Evolutionary conservation across 2,113 vertebrate species (phyloP), one percentile per base, ranked within the genome.

Genomic region (Trichomycterus rosablanca): DNA sequence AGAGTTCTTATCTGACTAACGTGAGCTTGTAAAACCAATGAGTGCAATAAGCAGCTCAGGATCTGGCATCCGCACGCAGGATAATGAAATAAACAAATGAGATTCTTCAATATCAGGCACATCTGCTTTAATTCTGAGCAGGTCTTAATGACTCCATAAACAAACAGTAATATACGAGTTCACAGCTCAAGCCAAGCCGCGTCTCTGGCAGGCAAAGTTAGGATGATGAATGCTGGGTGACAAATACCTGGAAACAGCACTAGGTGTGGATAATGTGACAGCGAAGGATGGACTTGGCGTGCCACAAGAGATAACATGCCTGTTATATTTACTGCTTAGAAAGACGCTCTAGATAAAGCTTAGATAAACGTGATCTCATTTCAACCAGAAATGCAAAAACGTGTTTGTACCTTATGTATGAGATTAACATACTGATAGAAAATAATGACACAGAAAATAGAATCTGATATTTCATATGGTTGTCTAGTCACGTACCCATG

Each of bases 1-100:
- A n/a, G n/a, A 15, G 39, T 42, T 3, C 39, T 42, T 42, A 42
- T 16, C 14, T 11, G 15, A 65, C 55, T 55, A 45, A 58, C 30
- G 26, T 43, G 19, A 18, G 49, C 16, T 26, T 32, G 23, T 20
- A 43, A 68, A 59, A 55, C 22, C 35, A 68, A 55, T 16, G 15
- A 50, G 14, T 28, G 46, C 43, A 50, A 19, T 46, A 48, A 53
- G 54, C n/a, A 55, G 49, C 14, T n/a, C n/a, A 23, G 12, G 14
- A 58, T 35, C 35, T 57, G 15, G 8, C 40, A 63, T 30, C 54
- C 14, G 11, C 4, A 12, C 23, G 32, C 28, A 20, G n/a, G 43
- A 65, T 65, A 61, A 65, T 68, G 32, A 56, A 59, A 50, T 52
- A 59, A 39, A 7, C 15, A 58, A 70, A 67, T 63, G 48, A 63